Conservation (phyloP, 2,113 vertebrate genomes). For the Mus pahari region DNA sequence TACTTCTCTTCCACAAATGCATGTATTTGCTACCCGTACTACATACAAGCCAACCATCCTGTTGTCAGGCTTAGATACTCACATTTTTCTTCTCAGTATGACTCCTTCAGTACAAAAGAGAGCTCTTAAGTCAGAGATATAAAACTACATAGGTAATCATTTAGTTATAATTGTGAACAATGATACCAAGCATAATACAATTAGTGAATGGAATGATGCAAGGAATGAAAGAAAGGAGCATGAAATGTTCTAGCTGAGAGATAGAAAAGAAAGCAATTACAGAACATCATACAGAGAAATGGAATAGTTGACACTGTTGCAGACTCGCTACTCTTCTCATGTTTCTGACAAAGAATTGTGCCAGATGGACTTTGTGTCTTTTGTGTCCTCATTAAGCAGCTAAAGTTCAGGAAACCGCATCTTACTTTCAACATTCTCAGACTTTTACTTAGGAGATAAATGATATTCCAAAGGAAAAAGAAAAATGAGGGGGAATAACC, state of each 20-base stretch:
- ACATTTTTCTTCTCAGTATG: background rate
- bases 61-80: background rate
- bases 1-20: background rate
- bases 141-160: conserved; percentile 25
- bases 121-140: background rate
- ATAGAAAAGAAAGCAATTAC: background rate
- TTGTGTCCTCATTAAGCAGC: background rate
- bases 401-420: background rate
- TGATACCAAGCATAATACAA: background rate
- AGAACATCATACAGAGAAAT: background rate
- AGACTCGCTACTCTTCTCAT: background rate
- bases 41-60: background rate
- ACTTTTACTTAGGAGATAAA: background rate
- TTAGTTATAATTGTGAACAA: background rate
- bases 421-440: background rate
- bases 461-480: background rate
- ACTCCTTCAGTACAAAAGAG: background rate
- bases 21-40: background rate
- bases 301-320: background rate
- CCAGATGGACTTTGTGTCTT: background rate
- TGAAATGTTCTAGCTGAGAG: background rate
- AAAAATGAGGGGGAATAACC: background rate
- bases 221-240: background rate
- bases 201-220: conserved; percentile 18
- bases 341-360: background rate